Conservation (phyloP, 2,888 invertebrate genomes). For the Parascotia fuliginaria region DNA sequence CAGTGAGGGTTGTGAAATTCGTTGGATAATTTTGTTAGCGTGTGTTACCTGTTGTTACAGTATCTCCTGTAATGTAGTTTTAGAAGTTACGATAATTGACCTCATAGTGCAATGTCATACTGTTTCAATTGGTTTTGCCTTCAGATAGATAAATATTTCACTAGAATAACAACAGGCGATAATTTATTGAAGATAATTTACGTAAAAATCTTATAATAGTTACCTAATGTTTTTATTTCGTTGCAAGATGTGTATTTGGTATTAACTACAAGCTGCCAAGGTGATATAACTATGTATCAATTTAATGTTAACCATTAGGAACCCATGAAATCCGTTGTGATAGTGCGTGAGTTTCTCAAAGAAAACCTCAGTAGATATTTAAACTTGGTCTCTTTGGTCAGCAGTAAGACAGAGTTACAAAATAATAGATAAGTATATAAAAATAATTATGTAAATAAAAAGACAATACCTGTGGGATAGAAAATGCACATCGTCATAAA, state of each 20-base stretch:
- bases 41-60: conserved; percentile 70
- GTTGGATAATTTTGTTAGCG: conserved; percentile 75
- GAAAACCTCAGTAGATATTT: too few species aligned
- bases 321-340: too few species aligned
- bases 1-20: conserved; percentile 69
- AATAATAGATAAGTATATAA: too few species aligned
- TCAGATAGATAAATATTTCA: conserved; percentile 15
- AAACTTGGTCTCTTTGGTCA: too few species aligned
- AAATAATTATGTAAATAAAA: too few species aligned
- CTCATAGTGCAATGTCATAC: conserved; percentile 65
- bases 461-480: too few species aligned
- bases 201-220: conserved; percentile 5
- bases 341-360: too few species aligned
- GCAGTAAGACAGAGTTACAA: too few species aligned
- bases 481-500: too few species aligned
- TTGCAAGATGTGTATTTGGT: conserved; percentile 38
- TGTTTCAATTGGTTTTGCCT: conserved; percentile 61
- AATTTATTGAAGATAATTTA: neutral
- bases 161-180: neutral
- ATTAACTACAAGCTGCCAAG: conserved; percentile 55
- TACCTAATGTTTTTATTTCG: conserved; percentile 26
- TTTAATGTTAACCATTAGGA: conserved; percentile 42
- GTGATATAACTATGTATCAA: too few species aligned
- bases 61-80: conserved; percentile 67
- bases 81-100: conserved; percentile 70